Evolutionary conservation across 2,797 vertebrate species (phyloP).

Genomic region (Peromyscus eremicus): DNA sequence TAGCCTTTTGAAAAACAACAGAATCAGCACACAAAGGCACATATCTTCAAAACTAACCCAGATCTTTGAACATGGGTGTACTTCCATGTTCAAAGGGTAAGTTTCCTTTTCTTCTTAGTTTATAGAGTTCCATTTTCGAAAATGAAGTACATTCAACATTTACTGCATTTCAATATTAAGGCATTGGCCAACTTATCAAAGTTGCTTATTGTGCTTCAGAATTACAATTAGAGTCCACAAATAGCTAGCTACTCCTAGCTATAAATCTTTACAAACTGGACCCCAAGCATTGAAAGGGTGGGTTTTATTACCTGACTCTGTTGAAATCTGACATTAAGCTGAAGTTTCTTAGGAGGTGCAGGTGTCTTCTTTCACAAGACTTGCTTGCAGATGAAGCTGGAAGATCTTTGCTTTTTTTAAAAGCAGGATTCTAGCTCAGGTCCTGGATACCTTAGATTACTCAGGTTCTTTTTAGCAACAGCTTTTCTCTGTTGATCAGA

Average conservation of each 20-base stretch:
- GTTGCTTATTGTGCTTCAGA: constrained; percentile 34
- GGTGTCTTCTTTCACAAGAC: not conserved
- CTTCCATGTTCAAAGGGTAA: constrained; percentile 7
- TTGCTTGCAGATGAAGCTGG: constrained; percentile 15
- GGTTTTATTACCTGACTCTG: not conserved
- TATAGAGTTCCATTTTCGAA: not conserved
- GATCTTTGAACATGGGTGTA: not conserved
- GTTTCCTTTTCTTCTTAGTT: constrained; percentile 1
- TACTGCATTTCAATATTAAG: constrained; percentile 10
- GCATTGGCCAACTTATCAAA: constrained; percentile 21
- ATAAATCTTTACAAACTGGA: not conserved
- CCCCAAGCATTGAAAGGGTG: not conserved
- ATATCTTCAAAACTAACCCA: not conserved
- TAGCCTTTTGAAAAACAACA: constrained; percentile 19
- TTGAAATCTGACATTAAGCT: not conserved
- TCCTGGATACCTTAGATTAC: not conserved
- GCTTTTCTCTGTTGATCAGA: not conserved
- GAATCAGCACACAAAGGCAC: not conserved
- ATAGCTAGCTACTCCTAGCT: not conserved
- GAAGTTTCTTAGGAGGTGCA: not conserved
- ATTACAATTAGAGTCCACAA: constrained; percentile 50
- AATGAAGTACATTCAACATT: constrained; percentile 14
- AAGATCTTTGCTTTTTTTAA: not conserved
- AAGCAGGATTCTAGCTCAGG: not conserved
- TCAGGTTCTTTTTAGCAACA: not conserved